Base-by-base conservation (phyloP, 2,113 vertebrate species). In the Neodon shergylaensis region DNA sequence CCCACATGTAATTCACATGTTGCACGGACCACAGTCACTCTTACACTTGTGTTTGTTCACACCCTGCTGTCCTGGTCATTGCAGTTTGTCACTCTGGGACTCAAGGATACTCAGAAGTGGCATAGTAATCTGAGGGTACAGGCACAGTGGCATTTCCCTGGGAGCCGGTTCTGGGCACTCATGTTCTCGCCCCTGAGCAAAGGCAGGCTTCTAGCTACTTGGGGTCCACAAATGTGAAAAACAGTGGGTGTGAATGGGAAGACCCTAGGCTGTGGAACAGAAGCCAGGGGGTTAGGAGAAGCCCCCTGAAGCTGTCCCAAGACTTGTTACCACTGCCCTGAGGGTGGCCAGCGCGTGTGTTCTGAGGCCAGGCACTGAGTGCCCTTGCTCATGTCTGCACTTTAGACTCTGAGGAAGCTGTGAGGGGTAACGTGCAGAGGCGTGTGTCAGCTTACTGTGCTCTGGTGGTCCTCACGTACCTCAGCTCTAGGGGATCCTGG, bases 381-480 rank as follows among this genome's bases (percentile, higher is more conserved):
- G 44, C 39, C 47, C 36, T 36, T 31, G 52, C 22, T 19, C 7
- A 0, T 10, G 39, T 82, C 68, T 83, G 28, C 26, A 70, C 4
- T 0, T 3, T 4, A 39, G 54, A 36, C 54, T 52, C 70, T 4
- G 7, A 42, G 58, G 58, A 88, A 44, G 31, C 22, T 11, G 0
- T 47, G 54, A 42, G 17, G 49, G 31, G 36, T 26, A 13, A 33
- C 13, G 22, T n/a, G 31, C 9, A 83, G 58, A 63, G 24, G 58
- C 1, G 1, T 28, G n/a, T 36, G 54, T 52, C 31, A 39, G 47
- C 36, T 22, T 58, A 2, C 0, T 2, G 7, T 4, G 1, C 31
- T 31, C 21, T 8, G 0, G 0, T 1, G 6, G 4, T n/a, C 77
- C 26, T 72, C 16, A 1, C 6, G 16, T 8, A 58, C 31, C 68